These are phyloP conservation scores for Proctacanthus coquilletti DNA, from an alignment of 1,140 invertebrate species.

Conservation along the genomic window DNA sequence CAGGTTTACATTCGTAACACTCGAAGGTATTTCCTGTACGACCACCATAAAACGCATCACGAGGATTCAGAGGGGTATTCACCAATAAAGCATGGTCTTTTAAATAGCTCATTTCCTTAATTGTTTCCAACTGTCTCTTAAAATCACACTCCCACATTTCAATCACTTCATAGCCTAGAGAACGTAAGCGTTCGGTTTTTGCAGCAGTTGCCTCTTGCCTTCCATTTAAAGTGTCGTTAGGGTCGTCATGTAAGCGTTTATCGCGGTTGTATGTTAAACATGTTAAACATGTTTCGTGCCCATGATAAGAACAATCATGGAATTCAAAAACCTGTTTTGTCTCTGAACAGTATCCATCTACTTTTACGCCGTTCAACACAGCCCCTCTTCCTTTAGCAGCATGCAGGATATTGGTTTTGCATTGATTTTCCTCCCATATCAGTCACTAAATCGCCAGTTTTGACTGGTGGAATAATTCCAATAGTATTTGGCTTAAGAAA, in stretches of 20 bases:
- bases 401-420: not conserved
- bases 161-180: conserved; percentile 6
- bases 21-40: conserved; percentile 18
- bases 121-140: not conserved
- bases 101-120: conserved; percentile 1
- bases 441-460: not conserved
- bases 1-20: conserved; percentile 12
- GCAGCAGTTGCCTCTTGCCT: not conserved
- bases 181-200: conserved; percentile 1
- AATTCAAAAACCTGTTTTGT: conserved; percentile 8
- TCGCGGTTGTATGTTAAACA: too few species aligned
- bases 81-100: too few species aligned
- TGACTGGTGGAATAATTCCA: not conserved
- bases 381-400: conserved; percentile 2
- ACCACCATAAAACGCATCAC: conserved; percentile 23
- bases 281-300: conserved; percentile 1
- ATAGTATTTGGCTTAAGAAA: not conserved
- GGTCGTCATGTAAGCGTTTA: too few species aligned
- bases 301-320: conserved; percentile 7
- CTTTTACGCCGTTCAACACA: conserved; percentile 2
- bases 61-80: conserved; percentile 7
- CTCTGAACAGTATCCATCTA: conserved; percentile 5
- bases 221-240: not conserved
- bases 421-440: not conserved
- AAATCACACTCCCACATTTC: conserved; percentile 8